Conservation (phyloP, 53 echinoderm and acorn worm genomes). For the Temnopleurus reevesii region DNA sequence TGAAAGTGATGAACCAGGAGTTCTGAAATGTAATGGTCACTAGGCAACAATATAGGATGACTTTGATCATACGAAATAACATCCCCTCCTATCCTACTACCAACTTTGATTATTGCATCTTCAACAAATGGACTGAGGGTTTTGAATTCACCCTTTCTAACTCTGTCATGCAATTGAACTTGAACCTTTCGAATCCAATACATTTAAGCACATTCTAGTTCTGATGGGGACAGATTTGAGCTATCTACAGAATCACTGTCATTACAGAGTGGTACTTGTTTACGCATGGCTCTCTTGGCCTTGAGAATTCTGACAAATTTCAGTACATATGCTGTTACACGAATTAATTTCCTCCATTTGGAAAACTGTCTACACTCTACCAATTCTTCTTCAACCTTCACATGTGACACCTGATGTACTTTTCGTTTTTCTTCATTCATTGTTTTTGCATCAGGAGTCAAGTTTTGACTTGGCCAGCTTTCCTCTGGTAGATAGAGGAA, state of each 20-base stretch:
- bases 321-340: slow-evolving; percentile 55
- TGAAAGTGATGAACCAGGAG: slow-evolving; percentile 56
- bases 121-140: background rate
- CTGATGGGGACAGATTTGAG: background rate
- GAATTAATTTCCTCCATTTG: slow-evolving; percentile 55
- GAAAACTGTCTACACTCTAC: slow-evolving; percentile 53
- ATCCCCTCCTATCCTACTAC: background rate
- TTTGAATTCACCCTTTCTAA: background rate
- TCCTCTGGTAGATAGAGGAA: background rate
- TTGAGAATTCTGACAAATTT: slow-evolving; percentile 44
- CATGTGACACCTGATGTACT: background rate
- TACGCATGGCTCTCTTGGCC: background rate
- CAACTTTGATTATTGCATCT: background rate
- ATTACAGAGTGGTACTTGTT: no score
- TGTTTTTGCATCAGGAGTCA: background rate
- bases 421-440: background rate
- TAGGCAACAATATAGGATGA: slow-evolving; percentile 48
- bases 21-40: slow-evolving; percentile 49
- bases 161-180: background rate
- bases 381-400: background rate
- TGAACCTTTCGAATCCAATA: background rate
- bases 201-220: background rate
- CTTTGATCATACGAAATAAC: background rate
- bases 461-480: background rate
- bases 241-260: background rate